Evolutionary conservation across 2,797 vertebrate genomes (phyloP).

Genomic region (Streptopelia turtur): DNA sequence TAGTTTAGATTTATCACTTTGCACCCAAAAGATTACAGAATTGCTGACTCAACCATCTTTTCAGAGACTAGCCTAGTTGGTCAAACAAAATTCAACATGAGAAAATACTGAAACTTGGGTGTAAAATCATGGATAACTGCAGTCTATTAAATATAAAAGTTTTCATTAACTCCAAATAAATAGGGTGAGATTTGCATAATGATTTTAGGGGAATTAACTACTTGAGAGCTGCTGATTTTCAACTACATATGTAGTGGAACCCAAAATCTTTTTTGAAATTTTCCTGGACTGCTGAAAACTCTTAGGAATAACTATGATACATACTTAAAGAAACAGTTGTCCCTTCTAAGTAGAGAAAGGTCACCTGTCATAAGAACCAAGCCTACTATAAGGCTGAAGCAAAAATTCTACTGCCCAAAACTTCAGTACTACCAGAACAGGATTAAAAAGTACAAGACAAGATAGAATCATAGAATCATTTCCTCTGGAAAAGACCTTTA

Average conservation of each 20-base stretch:
- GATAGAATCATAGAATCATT: no score
- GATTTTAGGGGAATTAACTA: not conserved
- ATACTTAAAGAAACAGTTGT: not conserved
- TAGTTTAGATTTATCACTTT: not conserved
- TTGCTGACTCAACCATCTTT: not conserved
- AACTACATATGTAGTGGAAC: not conserved
- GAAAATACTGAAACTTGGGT: not conserved
- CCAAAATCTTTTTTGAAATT: not conserved
- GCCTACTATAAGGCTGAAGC: not conserved
- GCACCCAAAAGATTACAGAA: not conserved
- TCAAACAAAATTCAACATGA: not conserved
- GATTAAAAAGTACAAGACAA: not conserved
- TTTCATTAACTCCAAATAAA: not conserved
- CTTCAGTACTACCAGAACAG: not conserved
- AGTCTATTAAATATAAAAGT: not conserved
- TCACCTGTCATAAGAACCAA: not conserved
- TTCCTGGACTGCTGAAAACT: not conserved
- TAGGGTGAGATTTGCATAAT: not conserved
- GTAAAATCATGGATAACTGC: not conserved
- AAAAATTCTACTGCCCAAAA: not conserved
- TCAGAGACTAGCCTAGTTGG: not conserved
- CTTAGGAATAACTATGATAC: not conserved
- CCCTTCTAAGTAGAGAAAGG: not conserved
- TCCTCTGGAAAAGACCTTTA: no score
- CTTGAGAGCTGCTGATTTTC: not conserved